Evolutionary conservation across 2,888 invertebrate genomes (phyloP).

Genomic region (Deroplatys truncata): DNA sequence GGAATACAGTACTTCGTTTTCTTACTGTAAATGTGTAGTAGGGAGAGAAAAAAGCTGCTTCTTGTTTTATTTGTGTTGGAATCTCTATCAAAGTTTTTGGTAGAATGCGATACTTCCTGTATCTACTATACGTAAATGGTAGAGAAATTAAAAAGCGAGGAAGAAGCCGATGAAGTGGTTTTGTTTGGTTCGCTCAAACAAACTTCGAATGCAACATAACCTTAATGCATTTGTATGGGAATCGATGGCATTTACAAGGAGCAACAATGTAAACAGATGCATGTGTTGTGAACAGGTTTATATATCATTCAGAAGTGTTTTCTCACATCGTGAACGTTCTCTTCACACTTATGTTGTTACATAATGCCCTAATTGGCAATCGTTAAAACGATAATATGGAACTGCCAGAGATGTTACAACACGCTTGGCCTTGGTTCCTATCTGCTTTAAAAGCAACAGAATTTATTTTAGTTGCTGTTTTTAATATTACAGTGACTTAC

Average conservation of each 20-base stretch:
- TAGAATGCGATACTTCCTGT: too few relatives aligned
- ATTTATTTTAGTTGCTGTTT: background rate
- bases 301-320: background rate
- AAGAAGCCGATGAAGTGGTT: too few relatives aligned
- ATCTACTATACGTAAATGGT: too few relatives aligned
- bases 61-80: too few relatives aligned
- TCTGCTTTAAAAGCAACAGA: background rate
- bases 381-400: background rate
- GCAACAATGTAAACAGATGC: background rate
- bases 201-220: background rate
- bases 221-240: background rate
- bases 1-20: too few relatives aligned
- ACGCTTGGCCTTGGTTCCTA: background rate
- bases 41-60: too few relatives aligned
- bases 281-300: background rate
- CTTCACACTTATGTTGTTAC: background rate
- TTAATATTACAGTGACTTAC: too few relatives aligned
- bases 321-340: background rate
- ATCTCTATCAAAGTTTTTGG: too few relatives aligned
- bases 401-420: background rate
- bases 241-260: background rate
- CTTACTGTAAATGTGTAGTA: too few relatives aligned
- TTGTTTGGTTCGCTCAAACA: too few relatives aligned
- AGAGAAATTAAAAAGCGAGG: too few relatives aligned
- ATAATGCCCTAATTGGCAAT: background rate